Percentiles rank a stretch among this genome's conserved stretches.
Evolutionary conservation across 2,113 vertebrate genomes (phyloP).

Genomic region (Microcebus ravelobensis): DNA sequence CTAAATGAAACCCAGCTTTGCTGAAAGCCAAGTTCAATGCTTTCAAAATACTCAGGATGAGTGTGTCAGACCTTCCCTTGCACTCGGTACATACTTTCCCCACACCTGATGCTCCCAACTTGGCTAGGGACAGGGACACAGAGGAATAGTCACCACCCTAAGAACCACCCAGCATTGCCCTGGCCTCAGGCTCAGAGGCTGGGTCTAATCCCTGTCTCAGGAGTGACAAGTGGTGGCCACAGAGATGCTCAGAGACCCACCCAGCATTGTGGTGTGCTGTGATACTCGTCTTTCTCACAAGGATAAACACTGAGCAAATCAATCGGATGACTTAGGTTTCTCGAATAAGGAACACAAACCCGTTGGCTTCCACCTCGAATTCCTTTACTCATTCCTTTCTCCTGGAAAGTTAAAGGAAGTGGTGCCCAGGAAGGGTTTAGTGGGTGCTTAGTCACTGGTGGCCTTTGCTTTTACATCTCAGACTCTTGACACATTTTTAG

Average conservation of each 20-base stretch:
- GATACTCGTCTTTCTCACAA: background rate
- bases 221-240: accelerated
- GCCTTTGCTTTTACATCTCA: background rate
- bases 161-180: background rate
- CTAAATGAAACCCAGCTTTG: background rate
- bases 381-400: background rate
- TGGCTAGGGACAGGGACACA: background rate
- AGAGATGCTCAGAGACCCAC: background rate
- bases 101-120: background rate
- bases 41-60: background rate
- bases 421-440: background rate
- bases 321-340: background rate
- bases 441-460: background rate
- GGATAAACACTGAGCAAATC: background rate
- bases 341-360: background rate
- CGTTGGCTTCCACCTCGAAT: background rate
- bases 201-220: background rate
- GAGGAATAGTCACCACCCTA: background rate
- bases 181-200: background rate
- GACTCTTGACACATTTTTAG: background rate
- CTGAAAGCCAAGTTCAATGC: background rate
- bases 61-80: background rate
- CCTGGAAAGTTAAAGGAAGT: background rate
- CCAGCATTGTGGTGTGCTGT: background rate
- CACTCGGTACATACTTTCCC: background rate